These are phyloP conservation scores for Lipotes vexillifer DNA, from an alignment of 2,113 vertebrate species.

Conservation along the genomic window DNA sequence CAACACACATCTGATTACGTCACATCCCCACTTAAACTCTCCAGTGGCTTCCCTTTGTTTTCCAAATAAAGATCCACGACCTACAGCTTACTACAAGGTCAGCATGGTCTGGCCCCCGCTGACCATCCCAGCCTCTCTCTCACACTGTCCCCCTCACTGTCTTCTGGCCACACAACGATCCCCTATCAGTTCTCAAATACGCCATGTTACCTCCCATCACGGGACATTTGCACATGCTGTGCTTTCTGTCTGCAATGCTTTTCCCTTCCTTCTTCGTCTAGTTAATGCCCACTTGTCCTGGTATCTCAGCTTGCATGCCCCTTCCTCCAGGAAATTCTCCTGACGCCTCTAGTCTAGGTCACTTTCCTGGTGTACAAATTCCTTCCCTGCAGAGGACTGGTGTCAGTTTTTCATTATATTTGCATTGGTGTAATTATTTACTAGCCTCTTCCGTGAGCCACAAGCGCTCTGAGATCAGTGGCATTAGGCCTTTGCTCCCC, in stretches of 20 bases:
- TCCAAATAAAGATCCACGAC: not conserved
- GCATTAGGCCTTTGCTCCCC: not conserved
- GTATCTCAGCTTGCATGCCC: not conserved
- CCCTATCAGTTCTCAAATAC: not conserved
- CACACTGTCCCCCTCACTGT: too few species aligned
- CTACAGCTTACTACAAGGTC: not conserved
- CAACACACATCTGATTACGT: not conserved
- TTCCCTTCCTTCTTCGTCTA: not conserved
- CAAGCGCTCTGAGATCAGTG: not conserved
- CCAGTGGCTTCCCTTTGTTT: not conserved
- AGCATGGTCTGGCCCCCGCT: not conserved
- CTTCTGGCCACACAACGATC: not conserved
- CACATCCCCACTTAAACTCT: not conserved
- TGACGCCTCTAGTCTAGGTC: not conserved
- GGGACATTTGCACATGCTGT: not conserved
- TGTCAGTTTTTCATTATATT: not conserved
- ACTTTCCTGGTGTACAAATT: conserved; percentile 14
- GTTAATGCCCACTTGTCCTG: not conserved
- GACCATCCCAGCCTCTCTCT: not conserved
- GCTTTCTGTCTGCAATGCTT: not conserved
- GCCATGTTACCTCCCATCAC: not conserved
- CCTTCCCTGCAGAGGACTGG: not conserved
- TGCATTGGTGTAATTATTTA: not conserved
- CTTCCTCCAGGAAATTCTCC: not conserved
- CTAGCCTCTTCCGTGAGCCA: not conserved